Evolutionary conservation across 2,888 invertebrate species (phyloP).

Genomic region (Callimorpha dominula): DNA sequence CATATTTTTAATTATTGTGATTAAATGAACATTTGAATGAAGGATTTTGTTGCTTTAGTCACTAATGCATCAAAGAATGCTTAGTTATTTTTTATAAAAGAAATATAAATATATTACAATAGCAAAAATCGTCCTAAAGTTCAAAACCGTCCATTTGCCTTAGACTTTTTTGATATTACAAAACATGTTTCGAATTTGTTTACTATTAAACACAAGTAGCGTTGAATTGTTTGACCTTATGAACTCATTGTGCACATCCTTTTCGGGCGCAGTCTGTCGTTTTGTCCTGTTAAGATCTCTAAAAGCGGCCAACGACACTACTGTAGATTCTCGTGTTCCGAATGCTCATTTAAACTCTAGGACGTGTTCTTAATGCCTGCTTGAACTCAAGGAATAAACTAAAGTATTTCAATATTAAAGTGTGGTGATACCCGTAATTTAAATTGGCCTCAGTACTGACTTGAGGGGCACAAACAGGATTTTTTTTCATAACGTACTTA

Average conservation of each 20-base stretch:
- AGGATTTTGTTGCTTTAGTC: no score
- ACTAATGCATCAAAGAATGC: no score
- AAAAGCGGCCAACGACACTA: slow-evolving; percentile 50
- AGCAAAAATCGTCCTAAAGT: no score
- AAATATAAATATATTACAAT: no score
- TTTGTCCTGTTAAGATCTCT: slow-evolving; percentile 50
- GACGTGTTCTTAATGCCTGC: neutral
- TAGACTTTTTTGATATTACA: neutral
- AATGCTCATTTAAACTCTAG: no score
- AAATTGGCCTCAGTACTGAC: neutral
- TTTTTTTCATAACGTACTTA: no score
- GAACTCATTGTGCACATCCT: slow-evolving; percentile 68
- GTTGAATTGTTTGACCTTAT: slow-evolving; percentile 66
- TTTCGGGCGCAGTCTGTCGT: slow-evolving; percentile 58
- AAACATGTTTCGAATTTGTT: slow-evolving; percentile 15
- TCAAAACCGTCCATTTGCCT: no score
- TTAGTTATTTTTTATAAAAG: no score
- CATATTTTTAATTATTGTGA: no score
- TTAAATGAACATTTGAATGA: no score
- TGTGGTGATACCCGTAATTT: neutral
- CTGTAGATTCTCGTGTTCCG: neutral
- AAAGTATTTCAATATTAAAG: neutral
- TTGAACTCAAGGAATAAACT: neutral
- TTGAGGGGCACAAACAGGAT: no score
- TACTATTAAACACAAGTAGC: slow-evolving; percentile 38